Evolutionary conservation across 2,888 invertebrate genomes (phyloP).

Genomic region (Drosophila pseudotakahashii): DNA sequence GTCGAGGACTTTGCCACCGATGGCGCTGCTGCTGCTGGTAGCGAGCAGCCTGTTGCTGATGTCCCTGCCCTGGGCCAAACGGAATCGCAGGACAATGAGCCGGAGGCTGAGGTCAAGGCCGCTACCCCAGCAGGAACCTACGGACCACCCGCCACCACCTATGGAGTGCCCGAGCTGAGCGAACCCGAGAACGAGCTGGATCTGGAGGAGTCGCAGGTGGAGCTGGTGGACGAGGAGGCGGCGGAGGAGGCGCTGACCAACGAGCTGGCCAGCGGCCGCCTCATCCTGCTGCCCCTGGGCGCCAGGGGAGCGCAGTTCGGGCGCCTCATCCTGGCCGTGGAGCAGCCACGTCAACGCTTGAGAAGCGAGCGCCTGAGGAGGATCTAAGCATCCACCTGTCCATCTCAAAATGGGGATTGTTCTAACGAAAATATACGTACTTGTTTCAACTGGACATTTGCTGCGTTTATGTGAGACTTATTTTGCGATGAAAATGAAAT

Average conservation of each 20-base stretch:
- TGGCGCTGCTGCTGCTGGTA: constrained; percentile 54
- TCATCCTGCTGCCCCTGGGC: constrained; percentile 76
- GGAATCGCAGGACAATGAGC: constrained; percentile 45
- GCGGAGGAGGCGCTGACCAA: constrained; percentile 53
- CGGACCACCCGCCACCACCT: constrained; percentile 71
- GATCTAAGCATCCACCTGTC: constrained; percentile 32
- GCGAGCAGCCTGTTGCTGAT: constrained; percentile 80
- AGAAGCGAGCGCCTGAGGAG: constrained; percentile 68
- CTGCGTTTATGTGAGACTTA: too few relatives aligned
- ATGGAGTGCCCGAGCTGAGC: constrained; percentile 69
- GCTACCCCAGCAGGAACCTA: constrained; percentile 67
- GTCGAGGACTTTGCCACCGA: constrained; percentile 71
- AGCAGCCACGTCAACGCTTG: constrained; percentile 49
- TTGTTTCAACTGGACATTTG: constrained; percentile 11
- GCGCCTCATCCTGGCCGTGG: constrained; percentile 66
- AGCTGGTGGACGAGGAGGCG: constrained; percentile 65
- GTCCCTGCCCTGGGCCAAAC: constrained; percentile 72
- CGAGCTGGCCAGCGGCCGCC: constrained; percentile 66
- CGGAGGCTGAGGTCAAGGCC: constrained; percentile 34
- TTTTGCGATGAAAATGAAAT: too few relatives aligned
- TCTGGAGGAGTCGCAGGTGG: constrained; percentile 67
- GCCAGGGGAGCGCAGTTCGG: constrained; percentile 62
- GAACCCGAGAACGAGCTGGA: constrained; percentile 63
- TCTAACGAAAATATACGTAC: constrained; percentile 56
- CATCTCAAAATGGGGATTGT: not conserved